Base-by-base conservation (phyloP, 2,888 invertebrate species). In the Tyria jacobaeae region DNA sequence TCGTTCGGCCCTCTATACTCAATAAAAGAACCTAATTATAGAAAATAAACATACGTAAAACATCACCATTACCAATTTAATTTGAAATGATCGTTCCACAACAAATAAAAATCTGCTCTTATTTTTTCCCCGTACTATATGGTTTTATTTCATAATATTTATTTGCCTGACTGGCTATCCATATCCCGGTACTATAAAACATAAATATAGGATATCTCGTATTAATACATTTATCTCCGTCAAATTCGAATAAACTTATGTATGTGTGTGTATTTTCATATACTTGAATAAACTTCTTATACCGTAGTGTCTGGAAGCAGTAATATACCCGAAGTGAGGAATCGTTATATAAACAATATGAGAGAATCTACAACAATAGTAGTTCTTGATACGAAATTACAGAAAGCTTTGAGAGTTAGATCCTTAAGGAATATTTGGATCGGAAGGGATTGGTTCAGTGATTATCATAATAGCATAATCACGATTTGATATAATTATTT, bases 141-240 rank as follows among this genome's bases (percentile, higher is more conserved):
- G 6, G 7, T 27, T 52, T 9, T 6, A 1, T 17, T 51, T 24
- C 31, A 12, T 31, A 17, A 44, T 21, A 21, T 14, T 21, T 31
- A 31, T 21, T 54, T 44, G 9, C 27, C 27, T 49, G 37, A 5
- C 50, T 27, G 64, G 63, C 63, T 58, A 37, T 27, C 64, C n/a
- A 37, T 70, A 64, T 60, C 31, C 21, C 27, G 53, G 9, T 39
- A 2, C 41, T 35, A 25, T 25, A 48, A 27, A 58, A 50, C 41
- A 69, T 51, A 62, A 62, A 71, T 48, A 60, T 49, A 62, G 51
- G 24, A 62, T 57, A 59, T 51, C 57, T 24, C 25, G 47, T 57
- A 41, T 58, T 52, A 58, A 66, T 59, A 58, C 48, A 62, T 70
- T 73, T 73, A 70, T 70, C 60, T 72, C 63, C 50, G 57, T 62